Evolutionary conservation across 37 sponge, comb jelly and placozoan species (phyloP), one percentile per base, ranked within the genome.

Genomic region (Tethya wilhelma): DNA sequence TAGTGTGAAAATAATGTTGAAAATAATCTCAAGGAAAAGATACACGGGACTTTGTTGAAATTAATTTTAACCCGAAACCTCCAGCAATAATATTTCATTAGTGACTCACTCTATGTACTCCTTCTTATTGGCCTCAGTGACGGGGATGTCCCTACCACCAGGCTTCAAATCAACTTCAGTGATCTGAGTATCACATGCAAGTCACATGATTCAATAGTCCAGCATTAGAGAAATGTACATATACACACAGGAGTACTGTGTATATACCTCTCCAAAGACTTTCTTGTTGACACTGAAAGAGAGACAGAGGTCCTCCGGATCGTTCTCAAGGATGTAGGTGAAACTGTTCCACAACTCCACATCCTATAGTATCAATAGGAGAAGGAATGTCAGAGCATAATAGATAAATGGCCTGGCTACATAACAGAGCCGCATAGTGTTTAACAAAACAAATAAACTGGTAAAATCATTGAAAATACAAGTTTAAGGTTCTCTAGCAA

Each of bases 291-390:
- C 86, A 72, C 83, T 79, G 78, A 96, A 98, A 34, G 80, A 75
- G 32, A 96, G 88, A 82, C 88, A 92, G 40, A 96, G 79, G 22
- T 88, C 88, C 66, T 94, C 93, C 6, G 99, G 99, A 58, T 98
- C 99, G 70, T 98, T 94, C 67, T 98, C 99, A 63, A 94, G 46
- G 62, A 98, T 86, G 77, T 94, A 98, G 53, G 90, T 59, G 55
- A 98, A 64, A 64, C 97, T 94, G 84, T 96, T 93, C 75, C 91
- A 90, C 64, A 86, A 62, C 64, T 97, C 97, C 17, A 69, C 73
- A 64, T 97, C 97, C 96, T 95, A 45, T 44, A 31, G 30, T 63
- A n/a, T 19, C 19, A 37, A 37, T 19, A 4, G 38, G 11, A 37
- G 37, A 65, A 37, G 11, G 34, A 30, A n/a, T n/a, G n/a, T n/a